Evolutionary conservation across 2,888 invertebrate species (phyloP).

Genomic region (Pycnomerus fuliginosus): DNA sequence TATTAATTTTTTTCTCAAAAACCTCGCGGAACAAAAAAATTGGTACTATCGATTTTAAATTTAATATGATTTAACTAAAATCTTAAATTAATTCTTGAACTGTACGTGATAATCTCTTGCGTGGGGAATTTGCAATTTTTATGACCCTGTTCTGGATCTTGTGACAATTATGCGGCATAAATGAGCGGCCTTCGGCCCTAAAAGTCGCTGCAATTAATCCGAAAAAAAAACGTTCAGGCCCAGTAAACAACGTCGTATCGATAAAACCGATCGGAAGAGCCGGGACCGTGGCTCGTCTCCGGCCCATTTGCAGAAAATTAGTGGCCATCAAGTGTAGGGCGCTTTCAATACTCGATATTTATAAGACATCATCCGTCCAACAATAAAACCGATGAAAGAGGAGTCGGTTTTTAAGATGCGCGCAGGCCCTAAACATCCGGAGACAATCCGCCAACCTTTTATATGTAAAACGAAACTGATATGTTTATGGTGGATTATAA

Average conservation of each 20-base stretch:
- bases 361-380: slow-evolving; percentile 8
- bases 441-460: slow-evolving; percentile 49
- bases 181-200: no score
- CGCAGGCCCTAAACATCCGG: slow-evolving; percentile 40
- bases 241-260: slow-evolving; percentile 16
- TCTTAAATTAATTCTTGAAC: no score
- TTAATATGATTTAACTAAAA: no score
- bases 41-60: no score
- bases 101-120: no score
- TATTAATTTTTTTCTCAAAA: no score
- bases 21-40: no score
- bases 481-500: slow-evolving; percentile 54
- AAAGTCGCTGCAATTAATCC: no score
- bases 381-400: slow-evolving; percentile 15
- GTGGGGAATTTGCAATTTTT: no score
- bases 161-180: no score
- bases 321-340: slow-evolving; percentile 6
- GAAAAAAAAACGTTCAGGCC: no score
- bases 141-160: no score
- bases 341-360: slow-evolving; percentile 5
- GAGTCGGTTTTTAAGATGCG: slow-evolving; percentile 10
- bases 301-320: slow-evolving; percentile 10
- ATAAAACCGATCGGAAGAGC: slow-evolving; percentile 2
- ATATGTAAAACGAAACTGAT: slow-evolving; percentile 53
- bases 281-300: background rate